These are phyloP conservation scores for Sternotherus odoratus DNA, from an alignment of 2,797 vertebrate genomes.

Conservation along the genomic window DNA sequence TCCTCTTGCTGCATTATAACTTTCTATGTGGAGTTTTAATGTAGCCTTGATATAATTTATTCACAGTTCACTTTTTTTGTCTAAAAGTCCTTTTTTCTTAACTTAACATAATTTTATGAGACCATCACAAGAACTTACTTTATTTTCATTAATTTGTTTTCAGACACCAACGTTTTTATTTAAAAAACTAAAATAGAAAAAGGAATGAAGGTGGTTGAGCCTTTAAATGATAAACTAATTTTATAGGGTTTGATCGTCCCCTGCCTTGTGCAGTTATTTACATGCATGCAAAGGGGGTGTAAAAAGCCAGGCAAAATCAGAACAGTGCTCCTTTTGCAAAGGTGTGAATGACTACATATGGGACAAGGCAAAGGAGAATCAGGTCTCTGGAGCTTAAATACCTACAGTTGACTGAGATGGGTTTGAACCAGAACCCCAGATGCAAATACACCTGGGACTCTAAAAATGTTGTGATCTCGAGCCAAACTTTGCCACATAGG, in stretches of 20 bases:
- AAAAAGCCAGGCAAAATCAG: not conserved
- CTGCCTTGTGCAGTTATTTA: not conserved
- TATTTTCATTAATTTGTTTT: not conserved
- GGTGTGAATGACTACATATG: not conserved
- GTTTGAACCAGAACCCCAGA: fast-evolving
- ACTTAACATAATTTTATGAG: not conserved
- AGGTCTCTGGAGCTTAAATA: not conserved
- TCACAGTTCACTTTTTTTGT: not conserved
- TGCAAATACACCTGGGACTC: not conserved
- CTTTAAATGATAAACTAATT: not conserved
- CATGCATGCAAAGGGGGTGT: not conserved
- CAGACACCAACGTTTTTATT: not conserved
- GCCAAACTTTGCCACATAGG: fast-evolving
- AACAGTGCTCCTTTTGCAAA: not conserved
- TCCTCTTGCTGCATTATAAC: not conserved
- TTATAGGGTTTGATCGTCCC: not conserved
- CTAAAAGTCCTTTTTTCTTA: not conserved
- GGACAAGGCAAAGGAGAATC: not conserved
- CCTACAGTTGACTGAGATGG: not conserved
- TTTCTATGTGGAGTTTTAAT: not conserved
- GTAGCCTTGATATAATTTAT: not conserved
- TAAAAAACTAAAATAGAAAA: not conserved
- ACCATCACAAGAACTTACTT: not conserved
- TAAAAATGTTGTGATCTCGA: not conserved
- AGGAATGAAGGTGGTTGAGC: not conserved